Conservation (phyloP, 1,140 invertebrate species). For the Dolichoris vasculosae region DNA sequence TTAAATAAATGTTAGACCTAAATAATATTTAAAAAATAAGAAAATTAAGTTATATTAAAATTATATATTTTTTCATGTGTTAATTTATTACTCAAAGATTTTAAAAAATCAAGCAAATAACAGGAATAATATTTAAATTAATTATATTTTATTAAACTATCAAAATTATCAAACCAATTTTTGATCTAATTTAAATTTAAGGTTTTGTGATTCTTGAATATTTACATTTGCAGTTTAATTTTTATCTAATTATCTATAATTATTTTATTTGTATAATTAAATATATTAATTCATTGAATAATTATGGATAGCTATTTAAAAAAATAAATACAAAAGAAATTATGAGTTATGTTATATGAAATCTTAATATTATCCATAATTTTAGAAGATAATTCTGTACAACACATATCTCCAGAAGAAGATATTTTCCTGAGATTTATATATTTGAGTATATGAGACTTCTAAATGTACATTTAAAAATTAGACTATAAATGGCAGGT, state of each 20-base stretch:
- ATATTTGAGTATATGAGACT: constrained; percentile 8
- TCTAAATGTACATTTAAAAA: constrained; percentile 37
- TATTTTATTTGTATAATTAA: background rate
- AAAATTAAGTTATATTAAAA: no score
- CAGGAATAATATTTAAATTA: no score
- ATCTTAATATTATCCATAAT: background rate
- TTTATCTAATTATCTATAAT: background rate
- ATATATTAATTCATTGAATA: background rate
- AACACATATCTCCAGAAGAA: constrained; percentile 33
- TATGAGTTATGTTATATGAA: background rate
- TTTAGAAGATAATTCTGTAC: constrained; percentile 29
- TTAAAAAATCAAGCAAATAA: no score
- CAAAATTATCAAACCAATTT: no score
- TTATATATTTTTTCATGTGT: no score
- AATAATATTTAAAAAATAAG: no score
- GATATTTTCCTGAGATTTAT: constrained; percentile 33
- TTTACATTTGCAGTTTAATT: background rate
- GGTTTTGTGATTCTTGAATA: background rate
- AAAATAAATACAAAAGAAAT: constrained; percentile 29
- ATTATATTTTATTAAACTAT: no score
- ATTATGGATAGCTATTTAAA: background rate
- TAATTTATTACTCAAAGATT: no score
- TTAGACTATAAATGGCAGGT: constrained; percentile 16
- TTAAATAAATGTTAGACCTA: no score
- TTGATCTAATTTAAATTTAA: no score